A percentile compares a stretch with the other conserved stretches of the same genome.
Conservation (phyloP, 2,797 vertebrate genomes). For the Diglossa cyanea region DNA sequence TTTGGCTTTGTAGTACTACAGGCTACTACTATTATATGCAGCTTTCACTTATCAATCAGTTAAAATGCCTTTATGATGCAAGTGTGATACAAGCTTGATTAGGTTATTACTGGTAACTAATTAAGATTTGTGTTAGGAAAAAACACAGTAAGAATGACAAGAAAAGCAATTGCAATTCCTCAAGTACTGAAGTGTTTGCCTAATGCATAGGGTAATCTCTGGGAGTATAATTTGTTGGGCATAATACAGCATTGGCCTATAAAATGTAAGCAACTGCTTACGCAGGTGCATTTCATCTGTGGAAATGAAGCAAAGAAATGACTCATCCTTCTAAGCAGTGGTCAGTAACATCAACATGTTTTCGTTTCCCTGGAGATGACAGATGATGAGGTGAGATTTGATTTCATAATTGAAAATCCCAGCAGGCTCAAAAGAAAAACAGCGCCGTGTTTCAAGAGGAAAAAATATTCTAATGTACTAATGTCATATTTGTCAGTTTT, state of each 20-base stretch:
- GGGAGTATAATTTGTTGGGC: background rate
- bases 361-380: background rate
- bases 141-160: background rate
- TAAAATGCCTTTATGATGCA: background rate
- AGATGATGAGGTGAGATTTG: background rate
- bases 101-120: background rate
- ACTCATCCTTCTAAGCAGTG: background rate
- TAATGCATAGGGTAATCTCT: background rate
- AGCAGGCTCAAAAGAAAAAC: background rate
- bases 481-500: background rate
- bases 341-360: background rate
- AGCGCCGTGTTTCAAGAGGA: background rate
- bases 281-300: background rate
- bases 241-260: background rate
- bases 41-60: background rate
- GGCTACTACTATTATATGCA: background rate
- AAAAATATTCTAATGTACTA: background rate
- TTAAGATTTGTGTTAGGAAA: background rate
- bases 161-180: background rate
- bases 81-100: background rate
- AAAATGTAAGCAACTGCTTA: background rate
- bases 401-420: background rate
- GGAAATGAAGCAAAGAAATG: background rate
- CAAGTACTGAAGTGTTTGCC: background rate
- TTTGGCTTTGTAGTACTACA: background rate